Conservation (phyloP, 2,888 invertebrate species). For the Cephus pygmeus region DNA sequence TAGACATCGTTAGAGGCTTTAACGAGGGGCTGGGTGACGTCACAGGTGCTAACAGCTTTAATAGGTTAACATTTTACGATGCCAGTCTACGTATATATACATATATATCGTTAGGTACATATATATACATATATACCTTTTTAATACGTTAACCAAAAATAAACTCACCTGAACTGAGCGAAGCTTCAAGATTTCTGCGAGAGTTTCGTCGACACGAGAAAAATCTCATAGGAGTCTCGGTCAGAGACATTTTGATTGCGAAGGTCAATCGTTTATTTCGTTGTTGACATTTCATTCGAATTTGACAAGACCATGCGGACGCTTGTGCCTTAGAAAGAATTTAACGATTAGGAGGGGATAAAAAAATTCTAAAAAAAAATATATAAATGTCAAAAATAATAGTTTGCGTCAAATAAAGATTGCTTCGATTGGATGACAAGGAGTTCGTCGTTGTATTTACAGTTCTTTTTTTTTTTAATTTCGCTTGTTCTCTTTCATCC, state of each 20-base stretch:
- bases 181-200: background rate
- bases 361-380: background rate
- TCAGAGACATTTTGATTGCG: background rate
- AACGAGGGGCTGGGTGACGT: background rate
- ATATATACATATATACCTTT: background rate
- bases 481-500: background rate
- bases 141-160: background rate
- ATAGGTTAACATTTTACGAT: background rate
- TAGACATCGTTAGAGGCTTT: background rate
- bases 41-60: background rate
- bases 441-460: background rate
- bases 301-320: background rate
- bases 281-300: background rate
- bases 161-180: background rate
- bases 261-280: background rate
- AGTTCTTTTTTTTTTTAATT: background rate
- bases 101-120: background rate
- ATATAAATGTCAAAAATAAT: background rate
- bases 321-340: background rate
- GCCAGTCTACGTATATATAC: background rate
- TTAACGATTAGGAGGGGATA: background rate
- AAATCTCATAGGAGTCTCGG: background rate
- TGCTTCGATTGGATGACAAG: background rate
- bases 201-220: background rate
- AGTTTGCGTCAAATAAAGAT: background rate